A percentile compares a stretch with the other conserved stretches of the same genome.
These are phyloP conservation scores for Notamacropus eugenii DNA, from an alignment of 2,797 vertebrate species.

Conservation along the genomic window DNA sequence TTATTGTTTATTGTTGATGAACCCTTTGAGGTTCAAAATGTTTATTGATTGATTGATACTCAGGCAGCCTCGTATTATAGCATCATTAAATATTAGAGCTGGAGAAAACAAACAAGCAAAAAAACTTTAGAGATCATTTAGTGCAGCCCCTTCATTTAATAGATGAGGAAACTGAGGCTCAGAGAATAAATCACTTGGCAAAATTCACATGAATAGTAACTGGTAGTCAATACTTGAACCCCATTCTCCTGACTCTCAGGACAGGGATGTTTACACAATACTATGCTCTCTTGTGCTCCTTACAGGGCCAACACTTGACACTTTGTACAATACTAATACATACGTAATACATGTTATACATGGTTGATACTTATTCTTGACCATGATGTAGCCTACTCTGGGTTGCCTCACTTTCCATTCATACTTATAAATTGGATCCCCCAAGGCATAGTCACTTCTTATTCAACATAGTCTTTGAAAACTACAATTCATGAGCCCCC, in stretches of 20 bases:
- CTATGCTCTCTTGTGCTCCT: not conserved
- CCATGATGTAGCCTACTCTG: not conserved
- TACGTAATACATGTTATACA: not conserved
- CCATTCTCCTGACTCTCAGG: not conserved
- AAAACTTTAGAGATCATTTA: not conserved
- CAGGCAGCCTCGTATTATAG: not conserved
- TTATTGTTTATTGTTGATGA: not conserved
- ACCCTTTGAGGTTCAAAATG: not conserved
- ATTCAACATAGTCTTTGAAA: not conserved
- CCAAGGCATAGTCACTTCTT: not conserved
- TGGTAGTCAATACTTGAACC: not conserved
- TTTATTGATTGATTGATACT: no score
- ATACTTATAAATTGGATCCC: not conserved
- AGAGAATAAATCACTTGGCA: not conserved
- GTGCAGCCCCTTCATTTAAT: not conserved
- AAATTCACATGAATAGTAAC: not conserved
- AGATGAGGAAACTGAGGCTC: not conserved
- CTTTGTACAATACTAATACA: not conserved
- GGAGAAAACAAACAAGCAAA: no score
- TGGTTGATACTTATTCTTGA: not conserved
- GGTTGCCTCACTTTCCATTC: not conserved
- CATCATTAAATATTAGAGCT: not conserved
- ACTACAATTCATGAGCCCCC: not conserved
- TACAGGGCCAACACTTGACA: not conserved
- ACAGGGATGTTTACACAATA: not conserved